A percentile compares a stretch with the other conserved stretches of the same genome.
Conservation (phyloP, 2,888 invertebrate species). For the Gasteruption jaculator region DNA sequence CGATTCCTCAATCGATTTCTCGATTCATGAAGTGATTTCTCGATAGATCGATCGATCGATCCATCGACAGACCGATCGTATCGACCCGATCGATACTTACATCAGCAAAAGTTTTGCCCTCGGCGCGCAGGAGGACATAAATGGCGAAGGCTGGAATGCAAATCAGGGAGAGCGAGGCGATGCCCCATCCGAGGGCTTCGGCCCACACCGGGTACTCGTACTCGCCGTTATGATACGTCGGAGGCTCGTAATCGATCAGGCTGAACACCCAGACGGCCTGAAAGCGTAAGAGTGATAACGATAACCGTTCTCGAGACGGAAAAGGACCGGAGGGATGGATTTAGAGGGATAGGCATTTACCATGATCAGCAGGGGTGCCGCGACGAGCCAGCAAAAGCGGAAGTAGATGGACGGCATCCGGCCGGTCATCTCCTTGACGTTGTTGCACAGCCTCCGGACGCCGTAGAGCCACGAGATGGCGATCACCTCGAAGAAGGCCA, state of each 20-base stretch:
- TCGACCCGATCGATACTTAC: conserved; percentile 58
- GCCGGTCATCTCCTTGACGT: conserved; percentile 89
- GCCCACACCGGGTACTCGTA: conserved; percentile 83
- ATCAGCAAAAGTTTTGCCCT: conserved; percentile 68
- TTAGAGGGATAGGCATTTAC: conserved; percentile 52
- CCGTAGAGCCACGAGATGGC: conserved; percentile 92
- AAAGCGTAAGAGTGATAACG: conserved; percentile 22
- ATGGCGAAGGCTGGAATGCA: conserved; percentile 83
- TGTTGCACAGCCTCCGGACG: conserved; percentile 70
- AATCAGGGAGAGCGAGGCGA: conserved; percentile 75
- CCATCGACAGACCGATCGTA: neutral
- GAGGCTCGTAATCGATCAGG: conserved; percentile 81
- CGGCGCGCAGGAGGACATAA: conserved; percentile 65
- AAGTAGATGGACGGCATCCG: conserved; percentile 75
- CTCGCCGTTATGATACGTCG: conserved; percentile 75
- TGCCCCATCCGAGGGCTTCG: conserved; percentile 80
- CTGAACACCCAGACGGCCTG: conserved; percentile 85
- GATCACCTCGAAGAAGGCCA: conserved; percentile 90
- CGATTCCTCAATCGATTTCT: neutral
- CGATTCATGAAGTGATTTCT: neutral
- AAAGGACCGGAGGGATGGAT: too few species aligned
- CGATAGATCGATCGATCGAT: neutral
- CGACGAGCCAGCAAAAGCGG: conserved; percentile 79
- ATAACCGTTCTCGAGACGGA: neutral
- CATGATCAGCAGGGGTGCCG: conserved; percentile 74